phyloP scores from a whole-genome alignment of 2,113 vertebrate genomes.

The Hepsetus odoe region DNA sequence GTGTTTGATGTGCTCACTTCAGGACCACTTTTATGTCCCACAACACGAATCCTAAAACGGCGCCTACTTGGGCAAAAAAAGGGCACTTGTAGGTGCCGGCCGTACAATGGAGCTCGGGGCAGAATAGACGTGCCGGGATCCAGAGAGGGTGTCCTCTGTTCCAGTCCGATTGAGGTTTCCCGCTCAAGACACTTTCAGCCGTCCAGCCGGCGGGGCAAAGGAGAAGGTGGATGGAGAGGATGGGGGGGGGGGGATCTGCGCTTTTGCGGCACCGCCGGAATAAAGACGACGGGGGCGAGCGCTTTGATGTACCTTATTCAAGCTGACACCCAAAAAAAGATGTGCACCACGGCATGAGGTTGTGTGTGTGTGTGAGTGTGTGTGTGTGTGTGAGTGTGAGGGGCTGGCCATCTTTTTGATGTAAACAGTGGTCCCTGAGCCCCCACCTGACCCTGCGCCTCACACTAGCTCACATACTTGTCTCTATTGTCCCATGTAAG shows the following conservation, averaged over 20 bases:
- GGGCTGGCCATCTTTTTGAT: conserved; percentile 70
- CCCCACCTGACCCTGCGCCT: conserved; percentile 41
- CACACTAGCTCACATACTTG: conserved; percentile 44
- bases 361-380: conserved; percentile 33
- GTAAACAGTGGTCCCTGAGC: conserved; percentile 60
- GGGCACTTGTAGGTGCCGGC: conserved; percentile 28
- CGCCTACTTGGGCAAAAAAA: conserved; percentile 19
- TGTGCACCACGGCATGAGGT: conserved; percentile 45
- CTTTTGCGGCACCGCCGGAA: conserved; percentile 61
- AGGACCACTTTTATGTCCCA: conserved; percentile 15
- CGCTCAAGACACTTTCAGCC: conserved; percentile 38
- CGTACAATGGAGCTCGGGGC: conserved; percentile 31
- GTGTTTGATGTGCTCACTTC: conserved; percentile 36
- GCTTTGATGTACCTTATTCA: conserved; percentile 78
- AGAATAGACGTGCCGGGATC: conserved; percentile 22
- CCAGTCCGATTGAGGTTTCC: conserved; percentile 14
- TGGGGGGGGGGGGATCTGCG: conserved; percentile 19
- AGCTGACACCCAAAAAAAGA: conserved; percentile 65
- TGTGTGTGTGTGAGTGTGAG: conserved; percentile 40
- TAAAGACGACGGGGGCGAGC: conserved; percentile 61
- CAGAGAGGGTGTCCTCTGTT: conserved; percentile 34
- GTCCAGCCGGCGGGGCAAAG: conserved; percentile 20
- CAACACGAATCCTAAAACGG: conserved; percentile 34
- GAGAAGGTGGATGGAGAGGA: conserved; percentile 6
- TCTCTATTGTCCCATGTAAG: conserved; percentile 42